These are phyloP conservation scores for Ariopsis seemanni DNA, from an alignment of 2,113 vertebrate species.

Conservation along the genomic window DNA sequence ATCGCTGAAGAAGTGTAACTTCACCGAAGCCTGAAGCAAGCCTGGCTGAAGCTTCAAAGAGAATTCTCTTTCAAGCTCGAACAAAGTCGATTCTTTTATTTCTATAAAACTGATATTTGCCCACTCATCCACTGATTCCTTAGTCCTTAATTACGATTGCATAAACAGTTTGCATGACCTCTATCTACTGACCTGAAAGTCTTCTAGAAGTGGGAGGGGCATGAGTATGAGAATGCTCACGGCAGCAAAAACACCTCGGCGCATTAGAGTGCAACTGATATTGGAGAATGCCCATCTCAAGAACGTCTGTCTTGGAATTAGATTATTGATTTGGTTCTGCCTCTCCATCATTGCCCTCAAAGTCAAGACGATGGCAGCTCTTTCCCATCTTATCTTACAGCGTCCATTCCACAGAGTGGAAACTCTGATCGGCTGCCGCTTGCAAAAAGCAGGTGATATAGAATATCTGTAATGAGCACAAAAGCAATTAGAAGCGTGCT, in stretches of 20 bases:
- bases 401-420: background rate
- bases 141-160: background rate
- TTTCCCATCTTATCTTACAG: slow-evolving; percentile 39
- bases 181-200: slow-evolving; percentile 6
- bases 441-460: slow-evolving; percentile 22
- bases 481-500: slow-evolving; percentile 2
- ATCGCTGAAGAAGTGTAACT: background rate
- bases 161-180: slow-evolving; percentile 27
- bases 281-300: slow-evolving; percentile 44
- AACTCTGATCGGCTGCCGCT: slow-evolving; percentile 20
- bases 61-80: background rate
- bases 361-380: slow-evolving; percentile 36
- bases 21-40: background rate
- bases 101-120: background rate
- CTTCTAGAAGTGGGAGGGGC: slow-evolving; percentile 29
- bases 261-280: slow-evolving; percentile 48
- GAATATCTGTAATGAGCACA: slow-evolving; percentile 16
- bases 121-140: background rate
- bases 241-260: slow-evolving; percentile 35
- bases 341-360: slow-evolving; percentile 41
- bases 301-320: slow-evolving; percentile 50
- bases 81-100: background rate
- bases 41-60: background rate
- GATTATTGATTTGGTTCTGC: slow-evolving; percentile 52
- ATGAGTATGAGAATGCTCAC: slow-evolving; percentile 25